Percentiles rank a stretch among this genome's conserved stretches.
Evolutionary conservation across 2,113 vertebrate species (phyloP).

Genomic region (Talpa occidentalis): DNA sequence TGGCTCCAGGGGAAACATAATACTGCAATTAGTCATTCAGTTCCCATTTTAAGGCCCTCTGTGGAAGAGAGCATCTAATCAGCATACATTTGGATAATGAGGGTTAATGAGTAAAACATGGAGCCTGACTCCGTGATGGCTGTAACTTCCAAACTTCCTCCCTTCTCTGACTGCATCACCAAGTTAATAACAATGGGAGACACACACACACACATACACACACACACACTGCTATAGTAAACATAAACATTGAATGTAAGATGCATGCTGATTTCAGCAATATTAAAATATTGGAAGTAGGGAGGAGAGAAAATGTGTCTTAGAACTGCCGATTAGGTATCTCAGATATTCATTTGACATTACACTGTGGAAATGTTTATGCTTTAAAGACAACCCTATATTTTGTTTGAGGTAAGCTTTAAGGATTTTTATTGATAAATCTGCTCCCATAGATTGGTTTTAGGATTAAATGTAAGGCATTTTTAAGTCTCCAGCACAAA

Average conservation of each 20-base stretch:
- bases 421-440: constrained; percentile 36
- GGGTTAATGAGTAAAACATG: constrained; percentile 11
- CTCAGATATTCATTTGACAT: neutral
- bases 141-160: neutral
- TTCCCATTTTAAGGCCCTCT: neutral
- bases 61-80: neutral
- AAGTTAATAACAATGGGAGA: neutral
- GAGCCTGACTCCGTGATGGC: neutral
- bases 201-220: neutral
- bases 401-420: constrained; percentile 45
- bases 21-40: neutral
- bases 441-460: neutral
- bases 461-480: constrained; percentile 16
- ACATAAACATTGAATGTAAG: neutral
- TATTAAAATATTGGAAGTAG: neutral
- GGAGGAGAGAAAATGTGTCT: neutral
- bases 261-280: constrained; percentile 16
- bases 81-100: constrained; percentile 37
- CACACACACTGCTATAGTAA: neutral
- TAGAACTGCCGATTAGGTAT: neutral
- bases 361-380: neutral
- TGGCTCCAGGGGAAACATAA: neutral
- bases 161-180: neutral
- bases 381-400: neutral
- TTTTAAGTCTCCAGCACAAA: neutral